Conservation (phyloP, 2,888 invertebrate species). For the Hecatera dysodea region DNA sequence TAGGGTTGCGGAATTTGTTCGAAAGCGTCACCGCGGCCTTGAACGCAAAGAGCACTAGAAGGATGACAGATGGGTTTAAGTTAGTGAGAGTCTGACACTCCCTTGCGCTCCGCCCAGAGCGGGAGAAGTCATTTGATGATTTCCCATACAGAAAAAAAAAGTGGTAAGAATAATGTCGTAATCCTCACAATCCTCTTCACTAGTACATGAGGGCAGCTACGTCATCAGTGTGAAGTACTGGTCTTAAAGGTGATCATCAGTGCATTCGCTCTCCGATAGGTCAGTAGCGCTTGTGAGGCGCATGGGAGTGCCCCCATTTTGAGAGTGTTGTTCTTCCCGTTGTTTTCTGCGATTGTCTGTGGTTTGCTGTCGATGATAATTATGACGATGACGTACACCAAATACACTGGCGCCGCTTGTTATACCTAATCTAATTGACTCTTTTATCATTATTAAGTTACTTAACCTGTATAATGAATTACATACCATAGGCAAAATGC, state of each 20-base stretch:
- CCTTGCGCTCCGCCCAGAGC: too few species aligned
- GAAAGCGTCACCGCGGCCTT: too few species aligned
- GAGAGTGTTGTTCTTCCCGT: conserved; percentile 13
- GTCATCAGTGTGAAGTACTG: conserved; percentile 10
- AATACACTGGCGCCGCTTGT: background rate
- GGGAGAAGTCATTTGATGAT: too few species aligned
- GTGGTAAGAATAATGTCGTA: conserved; percentile 26
- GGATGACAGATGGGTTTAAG: too few species aligned
- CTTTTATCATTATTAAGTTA: background rate
- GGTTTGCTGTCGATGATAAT: conserved; percentile 46
- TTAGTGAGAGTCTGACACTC: too few species aligned
- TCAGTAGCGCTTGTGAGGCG: background rate
- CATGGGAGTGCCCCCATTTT: conserved; percentile 25
- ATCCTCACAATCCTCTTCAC: conserved; percentile 44
- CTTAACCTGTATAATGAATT: background rate
- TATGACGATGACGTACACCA: conserved; percentile 22
- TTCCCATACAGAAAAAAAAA: too few species aligned
- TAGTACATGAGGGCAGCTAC: conserved; percentile 14
- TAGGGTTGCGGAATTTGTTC: too few species aligned
- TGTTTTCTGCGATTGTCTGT: conserved; percentile 32
- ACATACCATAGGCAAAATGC: background rate
- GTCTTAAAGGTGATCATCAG: conserved; percentile 24
- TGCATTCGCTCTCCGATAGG: conserved; percentile 7
- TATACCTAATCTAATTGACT: background rate
- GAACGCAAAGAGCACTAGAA: too few species aligned